Conservation (phyloP, 2,797 vertebrate genomes). For the Thamnophis elegans region DNA sequence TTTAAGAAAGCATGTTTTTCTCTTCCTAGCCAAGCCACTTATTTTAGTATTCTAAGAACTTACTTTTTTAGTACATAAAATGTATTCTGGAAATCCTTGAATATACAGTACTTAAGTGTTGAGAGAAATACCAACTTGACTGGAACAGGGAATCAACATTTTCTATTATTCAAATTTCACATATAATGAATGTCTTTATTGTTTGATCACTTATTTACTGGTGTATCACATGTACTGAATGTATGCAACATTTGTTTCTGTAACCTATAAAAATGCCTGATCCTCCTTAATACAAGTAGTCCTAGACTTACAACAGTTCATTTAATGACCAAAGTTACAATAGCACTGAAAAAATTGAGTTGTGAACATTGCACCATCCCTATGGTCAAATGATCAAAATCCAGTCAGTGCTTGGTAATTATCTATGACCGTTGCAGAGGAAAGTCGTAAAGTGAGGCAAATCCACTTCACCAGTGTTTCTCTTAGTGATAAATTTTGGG, state of each 20-base stretch:
- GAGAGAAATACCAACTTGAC: background rate
- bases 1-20: background rate
- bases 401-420: too few species aligned
- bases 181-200: background rate
- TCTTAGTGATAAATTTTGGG: too few species aligned
- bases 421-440: too few species aligned
- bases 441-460: too few species aligned
- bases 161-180: background rate
- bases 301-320: too few species aligned
- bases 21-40: background rate
- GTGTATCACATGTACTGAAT: background rate
- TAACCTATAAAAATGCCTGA: background rate
- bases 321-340: too few species aligned
- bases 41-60: background rate
- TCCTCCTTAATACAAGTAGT: background rate
- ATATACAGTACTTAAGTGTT: background rate
- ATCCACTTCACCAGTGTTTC: too few species aligned
- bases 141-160: background rate
- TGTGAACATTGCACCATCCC: too few species aligned
- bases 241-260: background rate
- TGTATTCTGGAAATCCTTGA: background rate
- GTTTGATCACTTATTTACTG: background rate
- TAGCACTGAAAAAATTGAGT: too few species aligned
- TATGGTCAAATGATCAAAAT: too few species aligned
- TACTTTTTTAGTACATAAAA: background rate